Evolutionary conservation across 2,797 vertebrate species (phyloP), one percentile per base, ranked within the genome.

Genomic region (Bucorvus abyssinicus): DNA sequence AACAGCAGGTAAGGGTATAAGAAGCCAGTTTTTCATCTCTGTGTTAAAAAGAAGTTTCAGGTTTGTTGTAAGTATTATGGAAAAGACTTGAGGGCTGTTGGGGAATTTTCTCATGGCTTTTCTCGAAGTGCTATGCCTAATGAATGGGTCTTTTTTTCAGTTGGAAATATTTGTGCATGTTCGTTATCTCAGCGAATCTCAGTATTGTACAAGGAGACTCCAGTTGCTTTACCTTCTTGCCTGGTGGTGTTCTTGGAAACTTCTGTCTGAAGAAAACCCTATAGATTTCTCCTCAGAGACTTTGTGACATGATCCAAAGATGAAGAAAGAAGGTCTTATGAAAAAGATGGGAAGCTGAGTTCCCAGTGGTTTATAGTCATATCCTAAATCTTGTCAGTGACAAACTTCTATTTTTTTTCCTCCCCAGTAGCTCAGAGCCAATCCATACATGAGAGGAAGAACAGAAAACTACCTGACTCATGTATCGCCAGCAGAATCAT

Each of bases 361-460:
- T 91, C 20, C 22, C n/a, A 34, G 27, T n/a, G 42, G 45, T 77
- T 67, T 80, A 53, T 32, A 71, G 29, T 84, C 69, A 49, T 61
- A 81, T 42, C 30, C 45, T 80, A 77, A 83, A 36, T 40, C 49
- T 45, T 89, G 34, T 65, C 79, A 78, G 71, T 75, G 84, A 85
- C 19, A 94, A 80, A 67, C 89, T 91, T 80, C 21, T n/a, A 38
- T 65, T 11, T 85, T 93, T 95, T 93, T 87, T 38, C 17, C n/a
- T n/a, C 93, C 74, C 40, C 19, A 24, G 29, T 80, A 95, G 4
- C 34, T 83, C 57, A 84, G 32, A 87, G n/a, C 3, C 30, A 86
- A 81, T 32, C 59, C 61, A 27, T 23, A 60, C 29, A 55, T 4
- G 47, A 70, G 10, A 81, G 53, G 71, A 84, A 71, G 29, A 60